These are phyloP conservation scores for Agrotis puta DNA, from an alignment of 2,888 invertebrate species.

Conservation along the genomic window DNA sequence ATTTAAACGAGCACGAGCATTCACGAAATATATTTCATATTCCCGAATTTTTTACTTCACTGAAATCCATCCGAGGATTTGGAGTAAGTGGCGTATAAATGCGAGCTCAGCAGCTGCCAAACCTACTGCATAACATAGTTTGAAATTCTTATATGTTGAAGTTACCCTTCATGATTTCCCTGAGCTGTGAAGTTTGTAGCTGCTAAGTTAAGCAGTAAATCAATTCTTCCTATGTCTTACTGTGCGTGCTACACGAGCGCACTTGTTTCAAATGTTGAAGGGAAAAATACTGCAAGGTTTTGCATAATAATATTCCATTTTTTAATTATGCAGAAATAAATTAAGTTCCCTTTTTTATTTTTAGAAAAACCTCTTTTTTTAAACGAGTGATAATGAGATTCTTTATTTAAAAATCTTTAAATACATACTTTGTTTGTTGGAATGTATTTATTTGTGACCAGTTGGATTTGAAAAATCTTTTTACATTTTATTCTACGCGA, in stretches of 20 bases:
- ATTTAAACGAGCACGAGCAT: slow-evolving; percentile 39
- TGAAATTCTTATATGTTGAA: slow-evolving; percentile 65
- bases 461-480: too few relatives aligned
- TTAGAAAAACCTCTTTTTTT: too few relatives aligned
- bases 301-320: background rate
- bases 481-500: too few relatives aligned
- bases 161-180: slow-evolving; percentile 67
- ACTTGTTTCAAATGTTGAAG: slow-evolving; percentile 58
- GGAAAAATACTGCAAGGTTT: background rate
- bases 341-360: too few relatives aligned
- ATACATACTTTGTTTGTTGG: too few relatives aligned
- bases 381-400: too few relatives aligned
- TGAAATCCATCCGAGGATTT: slow-evolving; percentile 44
- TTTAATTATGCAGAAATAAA: background rate
- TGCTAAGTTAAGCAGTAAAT: slow-evolving; percentile 69
- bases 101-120: slow-evolving; percentile 46
- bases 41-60: slow-evolving; percentile 46
- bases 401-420: too few relatives aligned
- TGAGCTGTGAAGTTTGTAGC: slow-evolving; percentile 64
- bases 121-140: slow-evolving; percentile 57
- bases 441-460: too few relatives aligned
- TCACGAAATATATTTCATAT: slow-evolving; percentile 39
- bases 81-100: slow-evolving; percentile 59
- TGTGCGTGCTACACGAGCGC: slow-evolving; percentile 56
- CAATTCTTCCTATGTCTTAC: slow-evolving; percentile 64